Evolutionary conservation across 1,140 invertebrate species (phyloP), one percentile per base, ranked within the genome.

Genomic region (Cecropterus lyciades): DNA sequence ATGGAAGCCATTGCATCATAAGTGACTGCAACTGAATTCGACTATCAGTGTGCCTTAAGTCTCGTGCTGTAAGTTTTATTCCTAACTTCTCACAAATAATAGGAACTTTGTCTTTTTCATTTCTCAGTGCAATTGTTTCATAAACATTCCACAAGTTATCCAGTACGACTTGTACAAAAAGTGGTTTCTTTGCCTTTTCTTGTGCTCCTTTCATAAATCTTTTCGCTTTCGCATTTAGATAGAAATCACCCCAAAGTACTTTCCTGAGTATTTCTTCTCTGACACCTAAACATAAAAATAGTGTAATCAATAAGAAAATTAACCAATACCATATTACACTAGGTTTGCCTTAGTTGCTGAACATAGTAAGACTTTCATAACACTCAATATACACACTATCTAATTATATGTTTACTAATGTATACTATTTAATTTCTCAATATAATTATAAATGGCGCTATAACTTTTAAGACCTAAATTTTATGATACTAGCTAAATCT

Each of bases 241-340:
- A 99, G 93, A 94, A 99, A 92, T 99, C 98, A 51, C 99, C 99
- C 98, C 99, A 99, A 6, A 99, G 92, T 0, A 97, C 96, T 92
- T 95, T 96, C 75, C 94, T 94, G 6, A 97, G 87, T 30, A 97
- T 88, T 70, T 95, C 92, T 60, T 90, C 89, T 72, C 93, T 92
- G 11, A 94, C 92, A 70, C 93, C 91, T 87, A 79, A 91, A 67
- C 42, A 30, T 37, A 60, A 59, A 62, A 4, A n/a, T 7, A 33
- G 6, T 33, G 5, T 24, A 24, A 24, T 24, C 5, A 15, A 48
- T 14, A 13, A 13, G 42, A 49, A 16, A 51, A 37, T 56, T 17
- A 46, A 62, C n/a, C n/a, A n/a, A n/a, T n/a, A n/a, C n/a, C n/a
- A n/a, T n/a, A n/a, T n/a, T n/a, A n/a, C n/a, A n/a, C n/a, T n/a